Evolutionary conservation across 1,140 invertebrate species (phyloP).

Genomic region (Drosophila aff.): DNA sequence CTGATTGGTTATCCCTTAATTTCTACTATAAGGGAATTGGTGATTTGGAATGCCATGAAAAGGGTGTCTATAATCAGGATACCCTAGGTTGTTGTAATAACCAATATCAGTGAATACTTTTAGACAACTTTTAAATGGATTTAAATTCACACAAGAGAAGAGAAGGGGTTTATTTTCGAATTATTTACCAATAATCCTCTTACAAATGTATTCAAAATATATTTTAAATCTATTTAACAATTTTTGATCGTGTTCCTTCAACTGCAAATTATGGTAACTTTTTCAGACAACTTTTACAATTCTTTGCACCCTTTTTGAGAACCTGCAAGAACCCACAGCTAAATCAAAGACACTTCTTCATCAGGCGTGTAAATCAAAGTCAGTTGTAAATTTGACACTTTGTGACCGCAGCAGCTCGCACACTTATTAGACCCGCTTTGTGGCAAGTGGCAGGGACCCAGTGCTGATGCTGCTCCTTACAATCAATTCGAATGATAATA

Average conservation of each 20-base stretch:
- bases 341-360: constrained; percentile 26
- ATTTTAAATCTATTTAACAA: background rate
- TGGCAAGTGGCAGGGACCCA: constrained; percentile 23
- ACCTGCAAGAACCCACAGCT: background rate
- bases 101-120: background rate
- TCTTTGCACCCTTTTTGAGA: background rate
- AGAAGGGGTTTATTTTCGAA: too few species aligned
- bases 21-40: background rate
- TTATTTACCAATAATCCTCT: background rate
- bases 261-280: background rate
- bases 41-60: background rate
- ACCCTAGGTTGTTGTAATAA: background rate
- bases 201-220: background rate
- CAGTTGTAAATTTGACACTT: constrained; percentile 63
- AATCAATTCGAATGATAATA: constrained; percentile 82
- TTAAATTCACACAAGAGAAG: background rate
- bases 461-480: constrained; percentile 55
- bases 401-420: constrained; percentile 48
- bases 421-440: constrained; percentile 60
- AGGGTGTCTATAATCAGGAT: background rate
- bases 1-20: constrained; percentile 1
- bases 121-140: background rate
- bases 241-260: background rate
- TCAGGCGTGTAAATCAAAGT: constrained; percentile 54
- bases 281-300: constrained; percentile 2